Percentiles rank a stretch among this genome's conserved stretches.
phyloP scores from a whole-genome alignment of 2,113 vertebrate species.

The Upupa epops region DNA sequence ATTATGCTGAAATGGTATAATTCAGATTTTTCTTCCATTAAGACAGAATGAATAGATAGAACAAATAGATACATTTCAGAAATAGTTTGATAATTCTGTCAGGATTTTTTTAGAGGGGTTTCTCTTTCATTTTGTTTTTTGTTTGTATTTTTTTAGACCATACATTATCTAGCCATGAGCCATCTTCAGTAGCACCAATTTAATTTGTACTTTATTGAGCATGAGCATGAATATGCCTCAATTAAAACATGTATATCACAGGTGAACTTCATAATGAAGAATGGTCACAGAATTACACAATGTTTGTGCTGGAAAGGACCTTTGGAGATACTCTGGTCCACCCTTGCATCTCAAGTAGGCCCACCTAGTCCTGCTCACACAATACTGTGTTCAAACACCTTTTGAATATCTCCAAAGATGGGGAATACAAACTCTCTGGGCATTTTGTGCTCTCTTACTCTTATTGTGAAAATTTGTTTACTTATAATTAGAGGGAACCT shows the following conservation, averaged over 20 bases:
- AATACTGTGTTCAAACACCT: neutral
- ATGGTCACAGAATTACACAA: neutral
- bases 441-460: fast-evolving
- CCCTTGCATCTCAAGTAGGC: neutral
- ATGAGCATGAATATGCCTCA: neutral
- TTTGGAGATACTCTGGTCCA: neutral
- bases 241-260: neutral
- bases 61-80: neutral
- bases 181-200: neutral
- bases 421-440: neutral
- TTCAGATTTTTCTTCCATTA: neutral
- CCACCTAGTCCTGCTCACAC: neutral
- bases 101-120: neutral
- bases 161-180: neutral
- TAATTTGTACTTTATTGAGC: neutral
- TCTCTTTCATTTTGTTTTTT: too few species aligned
- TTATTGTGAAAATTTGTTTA: neutral
- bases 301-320: neutral
- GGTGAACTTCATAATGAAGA: too few species aligned
- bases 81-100: neutral
- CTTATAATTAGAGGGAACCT: neutral
- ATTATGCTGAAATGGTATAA: neutral
- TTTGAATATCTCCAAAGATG: neutral
- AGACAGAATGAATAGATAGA: neutral
- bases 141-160: neutral